These are phyloP conservation scores for Dryadula phaetusa DNA, from an alignment of 2,888 invertebrate genomes.

Conservation along the genomic window DNA sequence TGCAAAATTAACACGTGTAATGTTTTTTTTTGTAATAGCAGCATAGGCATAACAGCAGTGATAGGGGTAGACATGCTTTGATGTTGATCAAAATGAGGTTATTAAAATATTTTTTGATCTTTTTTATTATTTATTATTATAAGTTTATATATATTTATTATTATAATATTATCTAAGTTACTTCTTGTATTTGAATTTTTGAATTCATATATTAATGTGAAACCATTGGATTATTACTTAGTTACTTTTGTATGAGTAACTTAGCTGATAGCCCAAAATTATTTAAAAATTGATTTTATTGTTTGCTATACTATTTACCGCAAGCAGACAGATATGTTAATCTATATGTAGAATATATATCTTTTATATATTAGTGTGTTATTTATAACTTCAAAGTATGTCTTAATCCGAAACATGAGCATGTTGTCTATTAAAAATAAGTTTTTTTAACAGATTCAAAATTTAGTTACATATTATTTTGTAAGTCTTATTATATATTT, in stretches of 20 bases:
- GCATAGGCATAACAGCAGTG: not conserved
- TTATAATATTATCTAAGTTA: too few species aligned
- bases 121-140: not conserved
- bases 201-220: conserved; percentile 1
- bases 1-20: not conserved
- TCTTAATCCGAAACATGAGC: not conserved
- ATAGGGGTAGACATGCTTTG: not conserved
- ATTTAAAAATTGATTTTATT: not conserved
- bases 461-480: conserved; percentile 16
- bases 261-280: conserved; percentile 21
- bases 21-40: not conserved
- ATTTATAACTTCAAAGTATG: not conserved
- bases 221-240: conserved; percentile 18
- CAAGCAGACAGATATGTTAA: too few species aligned
- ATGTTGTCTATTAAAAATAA: not conserved
- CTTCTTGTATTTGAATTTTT: too few species aligned
- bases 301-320: too few species aligned
- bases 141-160: too few species aligned
- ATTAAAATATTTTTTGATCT: not conserved
- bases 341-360: too few species aligned
- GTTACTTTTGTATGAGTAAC: conserved; percentile 26
- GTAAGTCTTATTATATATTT: conserved; percentile 11
- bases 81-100: not conserved
- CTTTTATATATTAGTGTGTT: too few species aligned
- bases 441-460: not conserved